Conservation (phyloP, 2,888 invertebrate genomes). For the Erannis defoliaria region DNA sequence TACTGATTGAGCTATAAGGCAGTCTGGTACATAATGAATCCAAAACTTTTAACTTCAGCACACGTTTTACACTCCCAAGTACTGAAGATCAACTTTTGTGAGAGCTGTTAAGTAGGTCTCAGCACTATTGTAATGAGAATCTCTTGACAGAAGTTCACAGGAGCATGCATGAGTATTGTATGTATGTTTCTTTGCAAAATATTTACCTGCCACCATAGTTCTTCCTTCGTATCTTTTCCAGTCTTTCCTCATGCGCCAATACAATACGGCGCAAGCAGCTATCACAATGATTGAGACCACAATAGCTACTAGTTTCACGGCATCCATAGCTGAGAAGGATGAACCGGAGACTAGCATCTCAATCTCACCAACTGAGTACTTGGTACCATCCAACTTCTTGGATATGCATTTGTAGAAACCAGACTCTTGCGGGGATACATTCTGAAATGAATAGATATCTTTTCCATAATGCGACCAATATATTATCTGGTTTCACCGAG, state of each 20-base stretch:
- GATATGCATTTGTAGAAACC: slow-evolving; percentile 89
- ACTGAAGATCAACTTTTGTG: too few relatives aligned
- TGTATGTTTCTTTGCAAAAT: not conserved
- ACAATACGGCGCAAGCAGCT: slow-evolving; percentile 75
- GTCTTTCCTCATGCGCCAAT: slow-evolving; percentile 74
- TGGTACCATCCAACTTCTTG: slow-evolving; percentile 82
- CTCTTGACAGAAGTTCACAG: too few relatives aligned
- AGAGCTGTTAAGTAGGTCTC: too few relatives aligned
- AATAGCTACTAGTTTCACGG: slow-evolving; percentile 78
- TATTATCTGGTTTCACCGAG: too few relatives aligned
- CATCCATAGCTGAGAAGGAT: slow-evolving; percentile 73
- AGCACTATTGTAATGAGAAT: too few relatives aligned
- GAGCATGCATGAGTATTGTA: not conserved
- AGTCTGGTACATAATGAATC: too few relatives aligned
- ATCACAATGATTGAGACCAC: slow-evolving; percentile 78
- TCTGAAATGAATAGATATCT: slow-evolving; percentile 68
- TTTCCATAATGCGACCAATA: too few relatives aligned
- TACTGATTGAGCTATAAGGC: too few relatives aligned
- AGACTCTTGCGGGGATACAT: slow-evolving; percentile 87
- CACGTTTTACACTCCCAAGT: too few relatives aligned
- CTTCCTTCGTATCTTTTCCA: slow-evolving; percentile 78
- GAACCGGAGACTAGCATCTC: slow-evolving; percentile 87
- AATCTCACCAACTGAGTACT: slow-evolving; percentile 84
- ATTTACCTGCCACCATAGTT: slow-evolving; percentile 69
- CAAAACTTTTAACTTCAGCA: too few relatives aligned